phyloP scores from a whole-genome alignment of 92 coral and sea anemone genomes.

The Siderastrea radians region DNA sequence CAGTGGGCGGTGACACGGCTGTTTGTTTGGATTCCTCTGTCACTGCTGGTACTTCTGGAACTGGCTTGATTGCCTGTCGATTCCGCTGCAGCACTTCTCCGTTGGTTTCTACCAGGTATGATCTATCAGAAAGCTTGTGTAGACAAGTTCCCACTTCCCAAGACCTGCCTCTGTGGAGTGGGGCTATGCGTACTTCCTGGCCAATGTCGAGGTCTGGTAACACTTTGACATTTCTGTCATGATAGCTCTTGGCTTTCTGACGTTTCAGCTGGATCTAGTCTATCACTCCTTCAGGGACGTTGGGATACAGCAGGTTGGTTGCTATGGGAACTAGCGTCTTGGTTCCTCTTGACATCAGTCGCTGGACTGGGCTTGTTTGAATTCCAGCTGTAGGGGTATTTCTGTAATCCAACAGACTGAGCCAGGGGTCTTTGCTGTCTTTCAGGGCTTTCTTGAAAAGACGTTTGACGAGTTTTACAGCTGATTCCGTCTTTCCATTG shows the following conservation, averaged over 20 bases:
- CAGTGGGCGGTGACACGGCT: neutral
- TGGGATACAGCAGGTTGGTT: constrained; percentile 56
- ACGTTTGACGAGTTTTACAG: constrained; percentile 47
- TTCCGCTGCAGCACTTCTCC: constrained; percentile 56
- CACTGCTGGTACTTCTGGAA: neutral
- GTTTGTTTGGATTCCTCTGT: neutral
- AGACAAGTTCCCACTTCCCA: constrained; percentile 60
- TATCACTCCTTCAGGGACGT: constrained; percentile 58
- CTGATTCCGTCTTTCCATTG: constrained; percentile 56
- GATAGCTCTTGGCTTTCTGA: constrained; percentile 60
- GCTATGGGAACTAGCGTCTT: constrained; percentile 56
- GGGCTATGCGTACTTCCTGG: constrained; percentile 65
- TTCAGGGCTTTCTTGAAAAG: constrained; percentile 66
- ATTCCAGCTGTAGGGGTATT: constrained; percentile 65
- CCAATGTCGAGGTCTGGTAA: constrained; percentile 66
- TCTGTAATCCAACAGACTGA: constrained; percentile 52
- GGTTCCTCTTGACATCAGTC: constrained; percentile 70
- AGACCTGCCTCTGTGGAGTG: constrained; percentile 28
- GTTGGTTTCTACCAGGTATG: constrained; percentile 37
- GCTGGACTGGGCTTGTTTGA: constrained; percentile 66
- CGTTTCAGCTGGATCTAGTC: constrained; percentile 46
- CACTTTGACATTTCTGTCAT: constrained; percentile 43
- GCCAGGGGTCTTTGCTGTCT: constrained; percentile 71
- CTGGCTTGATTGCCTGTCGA: constrained; percentile 43
- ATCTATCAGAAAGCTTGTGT: constrained; percentile 51